Conservation (phyloP, 2,113 vertebrate species). For the Sander vitreus region DNA sequence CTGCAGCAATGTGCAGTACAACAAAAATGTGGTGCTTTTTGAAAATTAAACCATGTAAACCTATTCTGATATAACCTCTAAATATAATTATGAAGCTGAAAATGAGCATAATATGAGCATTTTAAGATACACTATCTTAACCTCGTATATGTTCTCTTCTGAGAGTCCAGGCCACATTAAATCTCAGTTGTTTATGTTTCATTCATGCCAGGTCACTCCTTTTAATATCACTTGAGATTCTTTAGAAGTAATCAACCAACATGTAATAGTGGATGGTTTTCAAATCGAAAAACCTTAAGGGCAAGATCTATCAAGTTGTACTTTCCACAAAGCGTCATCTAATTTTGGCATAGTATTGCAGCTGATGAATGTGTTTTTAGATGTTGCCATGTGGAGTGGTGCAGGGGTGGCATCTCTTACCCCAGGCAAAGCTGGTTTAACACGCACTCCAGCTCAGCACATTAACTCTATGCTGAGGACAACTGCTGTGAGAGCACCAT, state of each 20-base stretch:
- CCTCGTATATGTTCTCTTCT: slow-evolving; percentile 26
- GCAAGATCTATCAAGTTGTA: slow-evolving; percentile 50
- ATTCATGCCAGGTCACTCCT: slow-evolving; percentile 10
- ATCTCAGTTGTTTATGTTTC: slow-evolving; percentile 27
- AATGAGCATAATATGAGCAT: no score
- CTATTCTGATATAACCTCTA: no score
- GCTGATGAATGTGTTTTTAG: slow-evolving; percentile 70
- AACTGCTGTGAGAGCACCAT: slow-evolving; percentile 29
- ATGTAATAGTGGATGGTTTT: slow-evolving; percentile 22
- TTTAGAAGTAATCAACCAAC: slow-evolving; percentile 37
- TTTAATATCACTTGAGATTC: slow-evolving; percentile 16
- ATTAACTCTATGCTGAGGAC: slow-evolving; percentile 36
- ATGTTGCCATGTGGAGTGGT: slow-evolving; percentile 29
- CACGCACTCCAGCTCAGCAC: slow-evolving; percentile 31
- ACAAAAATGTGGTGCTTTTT: no score
- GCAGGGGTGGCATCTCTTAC: slow-evolving; percentile 55
- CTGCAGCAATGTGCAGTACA: no score
- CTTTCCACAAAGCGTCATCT: slow-evolving; percentile 38
- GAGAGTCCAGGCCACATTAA: background rate
- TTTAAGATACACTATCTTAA: slow-evolving; percentile 3
- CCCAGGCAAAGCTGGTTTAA: slow-evolving; percentile 59
- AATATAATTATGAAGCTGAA: no score
- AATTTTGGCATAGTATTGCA: slow-evolving; percentile 64
- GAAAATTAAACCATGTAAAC: no score
- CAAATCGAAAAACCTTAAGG: slow-evolving; percentile 53